Percentiles rank a stretch among this genome's conserved stretches.
Conservation (phyloP, 2,797 vertebrate genomes). For the Melanotaenia parkinsoni region DNA sequence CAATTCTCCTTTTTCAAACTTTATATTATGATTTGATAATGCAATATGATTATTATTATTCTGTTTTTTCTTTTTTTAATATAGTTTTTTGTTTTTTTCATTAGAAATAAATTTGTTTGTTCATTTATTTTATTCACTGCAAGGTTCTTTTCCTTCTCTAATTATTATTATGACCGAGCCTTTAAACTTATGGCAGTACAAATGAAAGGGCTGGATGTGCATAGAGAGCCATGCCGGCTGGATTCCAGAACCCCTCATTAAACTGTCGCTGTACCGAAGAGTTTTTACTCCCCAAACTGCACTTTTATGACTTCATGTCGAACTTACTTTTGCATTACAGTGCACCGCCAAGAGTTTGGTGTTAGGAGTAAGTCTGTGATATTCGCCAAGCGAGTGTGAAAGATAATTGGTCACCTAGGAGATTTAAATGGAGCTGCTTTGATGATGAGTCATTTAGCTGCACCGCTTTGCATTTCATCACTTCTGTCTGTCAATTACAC, state of each 20-base stretch:
- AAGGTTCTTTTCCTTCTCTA: neutral
- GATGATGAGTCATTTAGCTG: slow-evolving; percentile 77
- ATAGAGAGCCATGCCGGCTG: neutral
- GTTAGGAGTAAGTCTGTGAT: slow-evolving; percentile 28
- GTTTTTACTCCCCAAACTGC: slow-evolving; percentile 6
- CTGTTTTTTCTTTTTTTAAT: too few species aligned
- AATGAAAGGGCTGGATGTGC: neutral
- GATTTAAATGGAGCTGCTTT: slow-evolving; percentile 73
- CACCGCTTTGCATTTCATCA: slow-evolving; percentile 79
- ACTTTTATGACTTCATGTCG: neutral
- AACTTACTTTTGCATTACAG: neutral
- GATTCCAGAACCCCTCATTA: neutral
- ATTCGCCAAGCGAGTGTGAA: slow-evolving; percentile 64
- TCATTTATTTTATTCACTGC: too few species aligned
- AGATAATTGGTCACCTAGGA: slow-evolving; percentile 76
- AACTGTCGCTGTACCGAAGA: neutral
- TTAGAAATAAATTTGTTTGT: too few species aligned
- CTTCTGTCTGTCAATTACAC: slow-evolving; percentile 77
- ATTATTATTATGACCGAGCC: neutral
- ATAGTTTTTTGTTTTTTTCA: too few species aligned
- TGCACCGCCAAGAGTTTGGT: slow-evolving; percentile 33
- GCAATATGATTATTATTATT: too few species aligned
- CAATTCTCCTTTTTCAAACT: too few species aligned
- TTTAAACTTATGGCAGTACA: neutral
- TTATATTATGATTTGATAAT: too few species aligned